Evolutionary conservation across 2,113 vertebrate species (phyloP), one percentile per base, ranked within the genome.

Genomic region (Psilopsiagon aymara): DNA sequence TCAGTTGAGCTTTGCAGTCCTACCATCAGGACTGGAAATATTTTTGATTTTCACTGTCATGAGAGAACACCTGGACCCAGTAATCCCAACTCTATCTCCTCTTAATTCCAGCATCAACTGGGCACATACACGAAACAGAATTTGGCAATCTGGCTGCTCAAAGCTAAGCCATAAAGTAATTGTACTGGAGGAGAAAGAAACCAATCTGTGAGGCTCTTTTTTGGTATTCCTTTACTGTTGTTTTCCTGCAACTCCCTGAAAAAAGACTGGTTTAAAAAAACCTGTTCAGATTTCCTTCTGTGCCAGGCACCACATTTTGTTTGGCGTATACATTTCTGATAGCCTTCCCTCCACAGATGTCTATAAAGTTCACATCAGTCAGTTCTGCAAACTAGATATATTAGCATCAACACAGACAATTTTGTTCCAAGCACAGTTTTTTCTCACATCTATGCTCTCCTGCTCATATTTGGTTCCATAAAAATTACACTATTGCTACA

Each of bases 391-490:
- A 95, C 77, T 77, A 94, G 35, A 59, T 55, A 89, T 44, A 82
- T 69, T 60, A 95, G 87, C 66, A 86, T 53, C 86, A 94, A 52
- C 4, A 11, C 43, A 92, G 73, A 66, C 59, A 74, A 63, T 91
- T 96, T 95, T 82, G 25, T 76, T 62, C 86, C 86, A 94, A 93
- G 73, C 53, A 63, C 55, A 74, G 60, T 57, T 89, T 95, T 83
- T 66, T 70, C 43, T 96, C 92, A 95, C 19, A 2, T 93, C 90
- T 91, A 41, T 79, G 88, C 83, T 95, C 97, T 55, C 93, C 35
- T 93, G 71, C 49, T 88, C 94, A 64, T 86, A 97, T 97, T 94
- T 90, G 76, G 71, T 95, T 88, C 81, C 19, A 69, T 60, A 93
- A 94, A 94, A 70, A 68, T 66, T 87, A 78, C 82, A 80, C 47